Evolutionary conservation across 1,140 invertebrate species (phyloP).

Genomic region (Drosophila neocordata): DNA sequence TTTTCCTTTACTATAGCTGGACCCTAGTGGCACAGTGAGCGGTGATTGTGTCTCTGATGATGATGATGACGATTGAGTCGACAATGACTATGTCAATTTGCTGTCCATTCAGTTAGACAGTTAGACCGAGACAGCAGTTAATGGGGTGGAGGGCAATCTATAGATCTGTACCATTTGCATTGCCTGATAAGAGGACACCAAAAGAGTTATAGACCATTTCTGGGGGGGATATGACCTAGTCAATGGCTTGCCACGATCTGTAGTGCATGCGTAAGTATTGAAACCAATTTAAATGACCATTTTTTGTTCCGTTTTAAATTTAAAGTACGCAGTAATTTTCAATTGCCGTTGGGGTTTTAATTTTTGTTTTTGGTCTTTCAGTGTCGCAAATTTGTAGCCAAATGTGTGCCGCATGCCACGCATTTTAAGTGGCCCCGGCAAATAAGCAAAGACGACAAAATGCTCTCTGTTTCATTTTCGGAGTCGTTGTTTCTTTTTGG

Average conservation of each 20-base stretch:
- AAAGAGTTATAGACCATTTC: constrained; percentile 14
- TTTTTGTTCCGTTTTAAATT: constrained; percentile 54
- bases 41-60: constrained; percentile 31
- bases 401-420: constrained; percentile 64
- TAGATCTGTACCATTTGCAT: constrained; percentile 32
- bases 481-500: constrained; percentile 44
- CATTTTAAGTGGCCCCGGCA: constrained; percentile 61
- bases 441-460: not conserved
- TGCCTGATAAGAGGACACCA: constrained; percentile 30
- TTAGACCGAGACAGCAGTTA: not conserved
- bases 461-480: constrained; percentile 45
- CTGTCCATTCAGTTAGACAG: constrained; percentile 6
- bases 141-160: constrained; percentile 16
- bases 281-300: constrained; percentile 74
- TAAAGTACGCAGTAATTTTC: constrained; percentile 71
- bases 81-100: constrained; percentile 48
- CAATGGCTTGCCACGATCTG: constrained; percentile 30
- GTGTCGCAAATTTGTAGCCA: constrained; percentile 70
- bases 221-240: constrained; percentile 34
- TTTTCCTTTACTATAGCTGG: constrained; percentile 54
- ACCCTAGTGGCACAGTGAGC: constrained; percentile 65
- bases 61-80: constrained; percentile 45
- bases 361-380: constrained; percentile 43
- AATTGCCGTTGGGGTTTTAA: constrained; percentile 50
- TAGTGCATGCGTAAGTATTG: constrained; percentile 63